Base-by-base conservation (phyloP, 2,888 invertebrate species). In the Eupithecia pulchellata region DNA sequence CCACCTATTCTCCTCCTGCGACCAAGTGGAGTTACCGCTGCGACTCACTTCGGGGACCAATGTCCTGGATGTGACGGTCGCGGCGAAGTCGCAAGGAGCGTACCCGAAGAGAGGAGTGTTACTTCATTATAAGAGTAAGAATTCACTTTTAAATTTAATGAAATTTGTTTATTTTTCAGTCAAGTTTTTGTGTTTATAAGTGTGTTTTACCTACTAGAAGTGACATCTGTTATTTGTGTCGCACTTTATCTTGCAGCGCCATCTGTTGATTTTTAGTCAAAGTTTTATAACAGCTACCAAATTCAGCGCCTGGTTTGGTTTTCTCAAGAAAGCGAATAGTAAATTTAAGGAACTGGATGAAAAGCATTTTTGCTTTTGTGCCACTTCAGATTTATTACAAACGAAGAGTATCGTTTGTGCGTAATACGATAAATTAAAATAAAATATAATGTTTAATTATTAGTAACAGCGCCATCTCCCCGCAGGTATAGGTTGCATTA, bases 401-500 rank as follows among this genome's bases (percentile, higher is more conserved):
- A 20, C 3, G n/a, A 6, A 42, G n/a, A 42, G 42, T 8, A 42
- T 17, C n/a, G 17, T 42, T 42, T n/a, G 42, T 47, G 42, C 8
- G n/a, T 4, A n/a, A n/a, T 0, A 42, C 2, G 8, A n/a, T 47
- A 47, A 47, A 47, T 20, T 14, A 8, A 42, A 42, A 8, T 8
- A 8, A n/a, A 9, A 9, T 20, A 42, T 5, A 42, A 20, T 47
- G 20, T 47, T 47, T 4, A n/a, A n/a, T n/a, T n/a, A 20, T 13
- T 11, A 11, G 2, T 58, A 75, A 75, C 66, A 79, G 70, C 78
- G 82, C 78, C 82, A 81, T 84, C 83, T 82, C 9, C 68, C 80
- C 79, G 64, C 89, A 96, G 97, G 96, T 83, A 87, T 96, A 71
- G 97, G 96, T 68, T 97, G 97, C 84, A 95, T 96, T 17, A 95